phyloP scores from a whole-genome alignment of 2,797 vertebrate genomes.

The Vespertilio murinus region DNA sequence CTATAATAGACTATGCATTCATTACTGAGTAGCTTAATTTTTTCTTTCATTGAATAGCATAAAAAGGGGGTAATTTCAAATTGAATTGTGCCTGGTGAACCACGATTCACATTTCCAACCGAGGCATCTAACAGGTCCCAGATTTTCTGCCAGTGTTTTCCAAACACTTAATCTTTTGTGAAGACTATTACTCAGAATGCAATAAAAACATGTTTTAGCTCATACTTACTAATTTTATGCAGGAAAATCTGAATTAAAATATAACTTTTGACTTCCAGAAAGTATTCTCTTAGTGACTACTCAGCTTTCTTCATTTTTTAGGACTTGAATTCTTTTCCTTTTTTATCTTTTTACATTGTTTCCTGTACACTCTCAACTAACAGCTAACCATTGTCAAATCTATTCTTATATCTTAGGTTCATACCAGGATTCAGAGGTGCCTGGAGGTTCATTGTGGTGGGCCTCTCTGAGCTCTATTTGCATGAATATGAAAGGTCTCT shows the following conservation, averaged over 20 bases:
- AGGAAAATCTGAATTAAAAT: slow-evolving; percentile 52
- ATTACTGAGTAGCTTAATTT: slow-evolving; percentile 70
- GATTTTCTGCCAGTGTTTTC: slow-evolving; percentile 39
- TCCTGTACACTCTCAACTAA: not conserved
- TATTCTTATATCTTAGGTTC: not conserved
- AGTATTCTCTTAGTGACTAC: not conserved
- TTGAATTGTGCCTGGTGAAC: slow-evolving; percentile 68
- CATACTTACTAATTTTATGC: slow-evolving; percentile 42
- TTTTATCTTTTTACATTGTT: not conserved
- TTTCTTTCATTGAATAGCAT: slow-evolving; percentile 59
- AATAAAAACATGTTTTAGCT: slow-evolving; percentile 56
- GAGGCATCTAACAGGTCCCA: slow-evolving; percentile 42
- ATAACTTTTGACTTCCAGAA: slow-evolving; percentile 20
- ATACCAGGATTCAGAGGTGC: not conserved
- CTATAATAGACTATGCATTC: slow-evolving; percentile 65
- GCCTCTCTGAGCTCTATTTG: not conserved
- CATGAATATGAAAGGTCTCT: not conserved
- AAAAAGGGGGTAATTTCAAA: slow-evolving; percentile 70
- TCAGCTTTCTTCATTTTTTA: not conserved
- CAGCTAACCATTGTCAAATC: not conserved
- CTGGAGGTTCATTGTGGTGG: not conserved
- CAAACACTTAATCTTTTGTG: slow-evolving; percentile 58
- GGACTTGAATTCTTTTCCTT: not conserved
- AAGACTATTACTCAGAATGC: slow-evolving; percentile 46
- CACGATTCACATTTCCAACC: slow-evolving; percentile 51